phyloP scores from a whole-genome alignment of 2,113 vertebrate genomes.

The Sardina pilchardus region DNA sequence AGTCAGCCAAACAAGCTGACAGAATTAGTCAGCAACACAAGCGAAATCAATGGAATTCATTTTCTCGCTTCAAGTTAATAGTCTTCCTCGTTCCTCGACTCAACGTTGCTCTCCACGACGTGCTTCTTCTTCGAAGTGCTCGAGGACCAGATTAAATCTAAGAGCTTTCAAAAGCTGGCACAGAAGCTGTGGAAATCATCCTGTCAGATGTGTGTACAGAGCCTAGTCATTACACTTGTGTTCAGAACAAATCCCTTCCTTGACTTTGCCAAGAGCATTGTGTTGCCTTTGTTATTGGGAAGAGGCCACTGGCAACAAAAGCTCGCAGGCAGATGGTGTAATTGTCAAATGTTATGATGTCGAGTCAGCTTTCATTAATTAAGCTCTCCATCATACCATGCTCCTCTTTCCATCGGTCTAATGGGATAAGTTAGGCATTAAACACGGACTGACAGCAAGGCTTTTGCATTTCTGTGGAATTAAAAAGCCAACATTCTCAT shows the following conservation, averaged over 20 bases:
- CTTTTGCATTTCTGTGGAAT: constrained; percentile 29
- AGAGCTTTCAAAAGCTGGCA: constrained; percentile 7
- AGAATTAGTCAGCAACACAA: neutral
- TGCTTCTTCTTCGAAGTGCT: neutral
- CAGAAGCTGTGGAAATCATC: constrained; percentile 29
- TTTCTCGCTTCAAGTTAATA: neutral
- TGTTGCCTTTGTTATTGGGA: constrained; percentile 48
- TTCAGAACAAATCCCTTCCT: constrained; percentile 45
- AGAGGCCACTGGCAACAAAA: constrained; percentile 44
- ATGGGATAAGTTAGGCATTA: constrained; percentile 14
- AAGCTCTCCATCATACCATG: constrained; percentile 43
- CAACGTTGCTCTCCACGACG: neutral
- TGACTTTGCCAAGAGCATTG: constrained; percentile 38
- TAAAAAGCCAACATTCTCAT: neutral
- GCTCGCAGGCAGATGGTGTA: constrained; percentile 66
- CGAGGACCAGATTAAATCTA: constrained; percentile 14
- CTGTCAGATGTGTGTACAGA: constrained; percentile 29
- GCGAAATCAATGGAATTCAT: neutral
- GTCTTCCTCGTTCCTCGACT: neutral
- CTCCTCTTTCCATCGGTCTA: constrained; percentile 10
- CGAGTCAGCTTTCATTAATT: constrained; percentile 49
- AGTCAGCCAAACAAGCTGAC: neutral
- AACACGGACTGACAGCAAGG: neutral
- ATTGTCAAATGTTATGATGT: constrained; percentile 53
- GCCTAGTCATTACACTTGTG: constrained; percentile 41